Base-by-base conservation (phyloP, 2,797 vertebrate genomes). In the Merluccius polli region DNA sequence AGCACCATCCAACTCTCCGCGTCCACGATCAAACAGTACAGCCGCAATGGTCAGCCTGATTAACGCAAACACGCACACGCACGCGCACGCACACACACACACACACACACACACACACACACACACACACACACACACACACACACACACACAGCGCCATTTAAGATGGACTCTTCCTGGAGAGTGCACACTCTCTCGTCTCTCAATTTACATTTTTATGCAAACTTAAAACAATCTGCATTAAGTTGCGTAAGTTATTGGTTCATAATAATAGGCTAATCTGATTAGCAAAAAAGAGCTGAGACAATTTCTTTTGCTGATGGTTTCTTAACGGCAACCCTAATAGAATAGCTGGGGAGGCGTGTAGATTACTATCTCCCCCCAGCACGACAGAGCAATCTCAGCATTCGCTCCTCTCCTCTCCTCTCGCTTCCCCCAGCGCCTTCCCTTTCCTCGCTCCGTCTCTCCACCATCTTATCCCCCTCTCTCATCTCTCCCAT, bases 1-100 rank as follows among this genome's bases (percentile, higher is more conserved):
- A 95, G 95, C 89, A 95, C 93, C 88, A 98, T 98, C 89, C 95
- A 97, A 85, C 96, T 98, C 8, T 97, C 96, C 0, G 96, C 96
- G 70, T 97, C 95, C 73, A 97, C 96, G 6, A 96, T 97, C 92
- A 98, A 98, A 81, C 97, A 97, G 91, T 97, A 97, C 93, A 97
- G 96, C 85, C 95, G 96, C 27, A 98, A 97, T 0, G 96, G 97
- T 98, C 95, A 96, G n/a, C 32, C 52, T 38, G 30, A 73, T 11
- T 31, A 5, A 0, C 15, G 70, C 4, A 3, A 30, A 1, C 75
- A 74, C 74, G 63, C 44, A 29, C 73, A 36, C 16, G 24, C 71
- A 18, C 70, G 0, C 44, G 21, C 73, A 36, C 29, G 15, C 73
- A 13, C 63, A 0, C 16, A 44, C 1, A 9, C 44, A 30, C 77